phyloP scores from a whole-genome alignment of 2,888 invertebrate genomes.

The Ctenicera cuprea region DNA sequence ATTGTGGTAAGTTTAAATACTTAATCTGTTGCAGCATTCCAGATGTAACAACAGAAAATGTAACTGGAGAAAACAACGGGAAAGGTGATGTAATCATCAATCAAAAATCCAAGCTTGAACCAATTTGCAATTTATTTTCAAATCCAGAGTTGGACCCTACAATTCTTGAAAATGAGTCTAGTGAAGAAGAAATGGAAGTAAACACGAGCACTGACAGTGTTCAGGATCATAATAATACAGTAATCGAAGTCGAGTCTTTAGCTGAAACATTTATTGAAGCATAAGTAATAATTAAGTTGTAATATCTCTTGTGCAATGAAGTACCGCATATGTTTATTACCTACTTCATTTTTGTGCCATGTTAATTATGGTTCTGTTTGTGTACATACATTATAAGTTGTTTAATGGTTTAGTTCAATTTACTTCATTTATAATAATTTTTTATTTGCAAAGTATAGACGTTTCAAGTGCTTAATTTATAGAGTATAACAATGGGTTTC shows the following conservation, averaged over 20 bases:
- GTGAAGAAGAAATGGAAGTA: conserved; percentile 62
- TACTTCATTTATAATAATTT: too few relatives aligned
- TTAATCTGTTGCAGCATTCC: conserved; percentile 62
- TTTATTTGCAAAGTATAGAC: too few relatives aligned
- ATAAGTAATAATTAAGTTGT: neutral
- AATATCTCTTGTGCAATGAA: neutral
- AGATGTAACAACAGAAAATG: conserved; percentile 60
- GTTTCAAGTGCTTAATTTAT: too few relatives aligned
- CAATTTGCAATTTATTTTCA: conserved; percentile 66
- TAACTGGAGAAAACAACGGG: conserved; percentile 62
- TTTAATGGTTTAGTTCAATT: too few relatives aligned
- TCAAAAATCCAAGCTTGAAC: conserved; percentile 62
- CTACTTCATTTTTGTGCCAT: too few relatives aligned
- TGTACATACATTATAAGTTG: too few relatives aligned
- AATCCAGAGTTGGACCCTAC: conserved; percentile 64
- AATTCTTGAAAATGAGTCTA: conserved; percentile 55
- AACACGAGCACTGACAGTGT: conserved; percentile 43
- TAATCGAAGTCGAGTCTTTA: conserved; percentile 51
- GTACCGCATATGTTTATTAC: too few relatives aligned
- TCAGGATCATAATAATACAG: conserved; percentile 52
- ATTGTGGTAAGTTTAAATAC: neutral
- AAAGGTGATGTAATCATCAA: conserved; percentile 67
- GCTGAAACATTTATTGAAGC: neutral
- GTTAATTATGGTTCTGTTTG: too few relatives aligned
- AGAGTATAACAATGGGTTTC: too few relatives aligned